Conservation (phyloP, 2,113 vertebrate species). For the Chaetodon auriga region DNA sequence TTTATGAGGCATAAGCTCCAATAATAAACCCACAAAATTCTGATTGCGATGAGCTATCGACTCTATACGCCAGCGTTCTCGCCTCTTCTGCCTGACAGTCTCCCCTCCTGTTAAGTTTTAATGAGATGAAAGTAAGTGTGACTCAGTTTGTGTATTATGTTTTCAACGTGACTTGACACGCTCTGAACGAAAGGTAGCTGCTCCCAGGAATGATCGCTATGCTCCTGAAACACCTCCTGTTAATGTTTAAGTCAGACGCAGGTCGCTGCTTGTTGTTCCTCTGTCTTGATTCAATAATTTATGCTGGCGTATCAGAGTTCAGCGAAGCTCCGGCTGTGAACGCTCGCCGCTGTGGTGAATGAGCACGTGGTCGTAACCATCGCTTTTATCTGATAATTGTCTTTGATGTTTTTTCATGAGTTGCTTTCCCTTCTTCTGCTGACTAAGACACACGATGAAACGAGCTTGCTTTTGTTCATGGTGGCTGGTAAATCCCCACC, state of each 20-base stretch:
- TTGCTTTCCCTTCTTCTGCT: not conserved
- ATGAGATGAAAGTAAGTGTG: slow-evolving; percentile 37
- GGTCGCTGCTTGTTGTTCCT: slow-evolving; percentile 56
- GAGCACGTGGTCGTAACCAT: slow-evolving; percentile 7
- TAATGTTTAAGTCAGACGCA: slow-evolving; percentile 51
- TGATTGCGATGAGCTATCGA: slow-evolving; percentile 6
- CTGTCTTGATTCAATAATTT: slow-evolving; percentile 14
- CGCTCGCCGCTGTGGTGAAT: not conserved
- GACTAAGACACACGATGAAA: slow-evolving; percentile 32
- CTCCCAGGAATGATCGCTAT: slow-evolving; percentile 62
- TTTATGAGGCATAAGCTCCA: slow-evolving; percentile 19
- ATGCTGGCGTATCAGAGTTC: not conserved
- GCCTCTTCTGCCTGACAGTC: not conserved
- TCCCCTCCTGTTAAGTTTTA: slow-evolving; percentile 15
- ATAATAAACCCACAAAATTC: slow-evolving; percentile 2
- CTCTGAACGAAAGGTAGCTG: slow-evolving; percentile 45
- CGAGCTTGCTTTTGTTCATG: not conserved
- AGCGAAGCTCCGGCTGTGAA: slow-evolving; percentile 2
- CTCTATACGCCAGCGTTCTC: not conserved
- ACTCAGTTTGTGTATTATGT: slow-evolving; percentile 26
- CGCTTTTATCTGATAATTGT: not conserved
- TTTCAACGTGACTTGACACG: slow-evolving; percentile 54
- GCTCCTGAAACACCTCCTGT: slow-evolving; percentile 25
- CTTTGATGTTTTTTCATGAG: slow-evolving; percentile 2
- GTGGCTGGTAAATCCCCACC: slow-evolving; percentile 7